These are phyloP conservation scores for Andrena chrysosceles DNA, from an alignment of 2,888 invertebrate genomes.

Conservation along the genomic window DNA sequence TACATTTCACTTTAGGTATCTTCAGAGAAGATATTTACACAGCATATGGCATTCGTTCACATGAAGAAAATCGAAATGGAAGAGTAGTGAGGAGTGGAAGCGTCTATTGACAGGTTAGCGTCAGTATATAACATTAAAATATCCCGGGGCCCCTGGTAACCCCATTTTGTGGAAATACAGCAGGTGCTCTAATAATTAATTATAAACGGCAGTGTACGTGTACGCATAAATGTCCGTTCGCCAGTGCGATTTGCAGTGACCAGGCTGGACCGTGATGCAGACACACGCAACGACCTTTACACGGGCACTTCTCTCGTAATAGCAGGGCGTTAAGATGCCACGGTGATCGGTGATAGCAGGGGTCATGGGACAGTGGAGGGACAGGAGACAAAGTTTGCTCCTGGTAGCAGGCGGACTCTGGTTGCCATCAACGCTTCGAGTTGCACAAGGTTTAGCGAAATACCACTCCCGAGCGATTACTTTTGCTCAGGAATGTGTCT, in stretches of 20 bases:
- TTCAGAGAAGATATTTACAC: too few species aligned
- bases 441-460: not conserved
- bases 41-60: too few species aligned
- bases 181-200: too few species aligned
- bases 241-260: conserved; percentile 68
- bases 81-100: too few species aligned
- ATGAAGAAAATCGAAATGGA: too few species aligned
- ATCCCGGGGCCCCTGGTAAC: too few species aligned
- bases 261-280: conserved; percentile 38
- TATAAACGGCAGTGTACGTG: conserved; percentile 16
- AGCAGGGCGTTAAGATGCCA: conserved; percentile 20
- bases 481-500: too few species aligned
- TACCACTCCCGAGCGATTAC: not conserved
- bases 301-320: conserved; percentile 42
- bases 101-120: not conserved
- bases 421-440: conserved; percentile 24
- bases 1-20: too few species aligned
- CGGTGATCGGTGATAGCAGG: conserved; percentile 19
- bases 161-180: too few species aligned
- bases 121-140: not conserved
- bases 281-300: conserved; percentile 28
- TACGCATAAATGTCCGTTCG: conserved; percentile 44
- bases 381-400: conserved; percentile 47
- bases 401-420: conserved; percentile 33
- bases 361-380: conserved; percentile 46